Base-by-base conservation (phyloP, 1,140 invertebrate species). In the Venturia canescens region DNA sequence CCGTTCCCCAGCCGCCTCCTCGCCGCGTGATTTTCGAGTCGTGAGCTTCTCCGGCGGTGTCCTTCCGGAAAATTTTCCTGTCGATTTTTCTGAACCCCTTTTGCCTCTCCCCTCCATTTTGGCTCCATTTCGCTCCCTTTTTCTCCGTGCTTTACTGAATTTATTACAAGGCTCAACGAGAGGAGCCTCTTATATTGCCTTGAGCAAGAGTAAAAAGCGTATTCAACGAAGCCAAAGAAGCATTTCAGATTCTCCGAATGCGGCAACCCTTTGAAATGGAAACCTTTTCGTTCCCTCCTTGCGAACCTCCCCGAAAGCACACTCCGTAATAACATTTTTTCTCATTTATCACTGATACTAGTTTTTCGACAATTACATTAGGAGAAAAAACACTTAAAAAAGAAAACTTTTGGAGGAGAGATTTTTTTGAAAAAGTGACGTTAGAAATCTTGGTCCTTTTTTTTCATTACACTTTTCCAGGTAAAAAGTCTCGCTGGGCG, bases 141-240 rank as follows among this genome's bases (percentile, higher is more conserved):
- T 15, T 53, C 50, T n/a, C 50, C 15, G 50, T 53, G 50, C 15
- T 15, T 15, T n/a, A 53, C 50, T 4, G 50, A 4, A 53, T 53
- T 53, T 53, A 53, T 53, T 53, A 53, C 15, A 53, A 53, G 50
- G n/a, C n/a, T 53, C 50, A 53, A 53, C 50, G 50, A 53, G n/a
- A 53, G n/a, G 50, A 53, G 15, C n/a, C 50, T 53, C n/a, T n/a
- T 15, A n/a, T n/a, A n/a, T 53, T n/a, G 50, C 15, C 3, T 15
- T n/a, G 13, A n/a, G 50, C n/a, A 53, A 3, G 11, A n/a, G 50
- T 34, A 34, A 53, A 53, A 53, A 53, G 50, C 50, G 50, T 53
- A 53, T 53, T 53, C 50, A 53, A 53, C 11, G 50, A n/a, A 53
- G 11, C 50, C n/a, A 3, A 53, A 53, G 50, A 11, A n/a, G 50